A percentile compares a stretch with the other conserved stretches of the same genome.
Evolutionary conservation across 2,888 invertebrate species (phyloP).

Genomic region (Crocallis elinguaria): DNA sequence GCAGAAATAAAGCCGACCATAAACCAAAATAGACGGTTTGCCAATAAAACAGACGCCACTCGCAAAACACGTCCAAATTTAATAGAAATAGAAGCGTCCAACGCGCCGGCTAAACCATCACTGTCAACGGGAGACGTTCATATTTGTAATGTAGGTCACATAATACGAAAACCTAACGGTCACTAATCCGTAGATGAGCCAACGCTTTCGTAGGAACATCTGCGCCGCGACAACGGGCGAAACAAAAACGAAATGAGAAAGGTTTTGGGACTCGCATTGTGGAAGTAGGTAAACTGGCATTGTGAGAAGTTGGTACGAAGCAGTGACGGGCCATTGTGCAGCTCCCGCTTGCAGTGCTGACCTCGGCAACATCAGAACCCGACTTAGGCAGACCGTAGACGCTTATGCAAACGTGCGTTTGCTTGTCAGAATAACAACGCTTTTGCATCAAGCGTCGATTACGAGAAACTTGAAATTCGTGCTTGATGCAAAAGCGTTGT

Average conservation of each 20-base stretch:
- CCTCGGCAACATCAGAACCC: slow-evolving; percentile 25
- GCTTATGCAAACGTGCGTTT: too few species aligned
- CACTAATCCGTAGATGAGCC: slow-evolving; percentile 81
- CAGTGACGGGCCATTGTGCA: slow-evolving; percentile 51
- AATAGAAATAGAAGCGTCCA: slow-evolving; percentile 23
- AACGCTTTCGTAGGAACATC: slow-evolving; percentile 71
- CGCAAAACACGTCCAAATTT: slow-evolving; percentile 21
- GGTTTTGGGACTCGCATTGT: slow-evolving; percentile 77
- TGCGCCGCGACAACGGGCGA: slow-evolving; percentile 68
- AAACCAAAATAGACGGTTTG: slow-evolving; percentile 14
- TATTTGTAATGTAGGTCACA: slow-evolving; percentile 65
- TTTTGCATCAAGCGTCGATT: too few species aligned
- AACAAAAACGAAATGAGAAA: slow-evolving; percentile 83
- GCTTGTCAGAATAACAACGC: too few species aligned
- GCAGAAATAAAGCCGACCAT: slow-evolving; percentile 10
- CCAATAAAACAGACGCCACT: slow-evolving; percentile 19
- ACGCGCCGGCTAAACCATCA: slow-evolving; percentile 38
- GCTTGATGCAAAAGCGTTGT: too few species aligned
- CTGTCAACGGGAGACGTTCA: slow-evolving; percentile 52
- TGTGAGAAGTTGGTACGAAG: slow-evolving; percentile 73
- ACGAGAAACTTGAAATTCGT: too few species aligned
- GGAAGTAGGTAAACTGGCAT: slow-evolving; percentile 56
- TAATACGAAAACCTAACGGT: slow-evolving; percentile 74
- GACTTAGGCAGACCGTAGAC: too few species aligned
- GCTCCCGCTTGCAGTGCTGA: slow-evolving; percentile 36